Conservation (phyloP, 2,888 invertebrate species). For the Euplagia quadripunctaria region DNA sequence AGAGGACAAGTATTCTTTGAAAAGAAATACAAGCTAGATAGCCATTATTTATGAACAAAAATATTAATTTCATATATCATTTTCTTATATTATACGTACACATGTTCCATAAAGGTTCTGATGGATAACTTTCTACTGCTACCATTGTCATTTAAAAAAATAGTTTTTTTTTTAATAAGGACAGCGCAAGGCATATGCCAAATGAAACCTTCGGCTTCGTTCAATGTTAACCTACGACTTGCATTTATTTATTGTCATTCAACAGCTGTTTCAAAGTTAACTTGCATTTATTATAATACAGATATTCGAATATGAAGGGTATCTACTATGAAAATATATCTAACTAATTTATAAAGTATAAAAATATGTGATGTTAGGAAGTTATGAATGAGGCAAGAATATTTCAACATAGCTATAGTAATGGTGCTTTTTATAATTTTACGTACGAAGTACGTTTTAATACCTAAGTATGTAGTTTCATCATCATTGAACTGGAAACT, state of each 20-base stretch:
- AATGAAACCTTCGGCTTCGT: background rate
- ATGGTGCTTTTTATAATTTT: conserved; percentile 42
- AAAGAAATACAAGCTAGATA: background rate
- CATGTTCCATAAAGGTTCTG: background rate
- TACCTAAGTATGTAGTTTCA: conserved; percentile 30
- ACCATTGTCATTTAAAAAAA: background rate
- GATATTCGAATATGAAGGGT: conserved; percentile 52
- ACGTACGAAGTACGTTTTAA: conserved; percentile 38
- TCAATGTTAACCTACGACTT: conserved; percentile 22
- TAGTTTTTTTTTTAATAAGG: background rate
- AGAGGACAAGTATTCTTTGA: background rate
- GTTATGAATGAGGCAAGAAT: conserved; percentile 74
- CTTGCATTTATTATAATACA: conserved; percentile 27
- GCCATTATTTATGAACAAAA: background rate
- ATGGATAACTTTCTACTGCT: background rate
- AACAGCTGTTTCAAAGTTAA: conserved; percentile 54
- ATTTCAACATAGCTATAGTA: conserved; percentile 64
- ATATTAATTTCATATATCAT: background rate
- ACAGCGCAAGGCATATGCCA: background rate
- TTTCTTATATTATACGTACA: background rate
- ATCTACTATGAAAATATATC: conserved; percentile 65
- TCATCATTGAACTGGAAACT: conserved; percentile 42
- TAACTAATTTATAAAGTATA: conserved; percentile 66
- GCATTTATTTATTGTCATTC: conserved; percentile 56
- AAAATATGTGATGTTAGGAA: conserved; percentile 73